Evolutionary conservation across 2,113 vertebrate genomes (phyloP), one percentile per base, ranked within the genome.

Genomic region (Rhegmatorhina hoffmannsi): DNA sequence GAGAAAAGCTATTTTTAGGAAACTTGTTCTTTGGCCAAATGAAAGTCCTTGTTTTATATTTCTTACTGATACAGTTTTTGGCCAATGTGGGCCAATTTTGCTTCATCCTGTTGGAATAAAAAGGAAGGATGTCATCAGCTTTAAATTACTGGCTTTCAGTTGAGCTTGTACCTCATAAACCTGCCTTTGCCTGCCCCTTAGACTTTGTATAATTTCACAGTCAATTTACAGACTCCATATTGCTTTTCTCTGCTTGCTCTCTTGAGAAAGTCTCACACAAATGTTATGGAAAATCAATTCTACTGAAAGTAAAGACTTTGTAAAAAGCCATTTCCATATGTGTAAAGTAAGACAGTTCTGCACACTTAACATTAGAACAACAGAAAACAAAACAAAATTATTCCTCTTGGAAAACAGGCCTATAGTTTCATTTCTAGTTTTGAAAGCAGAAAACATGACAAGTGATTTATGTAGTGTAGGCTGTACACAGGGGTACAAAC

Each of bases 321-420:
- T 21, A 33, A 74, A 91, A 93, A 75, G 5, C 5, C 13, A 67
- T 7, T 78, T 46, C 47, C 62, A 90, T 13, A 66, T 26, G 28
- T 2, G 10, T 56, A 40, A 89, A 87, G 10, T 20, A 52, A 34
- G 2, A 21, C 72, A 47, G 9, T 64, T 89, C 60, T 84, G 56
- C 15, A 82, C 59, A 60, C 16, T 72, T 83, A 77, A 14, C 8
- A 23, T 36, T 20, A 63, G 28, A 81, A 77, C 8, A 88, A 43
- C 1, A 78, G 11, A 75, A 11, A 81, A 64, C 7, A 70, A 67
- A 43, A 67, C 40, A 26, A 56, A 55, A 62, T 10, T 24, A 60
- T 6, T 12, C 0, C 52, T 15, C 21, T 14, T 81, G 33, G 21
- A 74, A 87, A 88, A 60, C 0, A 0, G 38, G 6, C 14, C 40